Evolutionary conservation across 1,140 invertebrate species (phyloP).

Genomic region (Drosophila tristis): DNA sequence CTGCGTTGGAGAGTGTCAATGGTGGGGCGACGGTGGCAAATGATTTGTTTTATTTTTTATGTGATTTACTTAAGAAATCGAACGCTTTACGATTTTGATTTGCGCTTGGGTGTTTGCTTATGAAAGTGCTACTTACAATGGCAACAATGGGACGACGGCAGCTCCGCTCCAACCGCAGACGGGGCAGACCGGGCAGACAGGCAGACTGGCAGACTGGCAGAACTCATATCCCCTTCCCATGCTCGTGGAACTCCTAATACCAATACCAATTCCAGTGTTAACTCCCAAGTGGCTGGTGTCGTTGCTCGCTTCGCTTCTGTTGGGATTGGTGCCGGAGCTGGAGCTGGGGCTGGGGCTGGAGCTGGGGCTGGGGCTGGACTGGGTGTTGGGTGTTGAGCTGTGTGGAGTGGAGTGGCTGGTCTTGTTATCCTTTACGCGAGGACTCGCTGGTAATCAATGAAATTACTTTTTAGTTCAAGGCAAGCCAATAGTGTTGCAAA

Average conservation of each 20-base stretch:
- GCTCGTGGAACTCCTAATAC: conserved; percentile 21
- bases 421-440: conserved; percentile 67
- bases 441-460: conserved; percentile 73
- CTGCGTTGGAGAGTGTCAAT: conserved; percentile 1
- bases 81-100: conserved; percentile 53
- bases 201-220: neutral
- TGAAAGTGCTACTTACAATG: conserved; percentile 55
- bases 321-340: conserved; percentile 32
- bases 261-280: conserved; percentile 37
- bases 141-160: conserved; percentile 24
- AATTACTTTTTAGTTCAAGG: conserved; percentile 76
- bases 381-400: too few species aligned
- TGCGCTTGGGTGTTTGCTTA: conserved; percentile 53
- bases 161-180: conserved; percentile 8
- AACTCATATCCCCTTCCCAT: neutral
- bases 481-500: conserved; percentile 74
- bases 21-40: neutral
- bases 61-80: conserved; percentile 51
- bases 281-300: conserved; percentile 63
- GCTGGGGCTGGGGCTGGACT: too few species aligned
- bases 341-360: neutral
- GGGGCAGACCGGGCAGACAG: neutral
- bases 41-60: conserved; percentile 54
- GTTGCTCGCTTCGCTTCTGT: conserved; percentile 52
- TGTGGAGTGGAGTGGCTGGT: conserved; percentile 8